These are phyloP conservation scores for Bombyx mori DNA, from an alignment of 1,140 invertebrate species.

Conservation along the genomic window ASM3026992v2 NC_085112.1:13198001-13198500, in stretches of 20 bases:
- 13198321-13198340: too few species aligned
- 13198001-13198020: conserved; percentile 19
- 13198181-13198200: conserved; percentile 44
- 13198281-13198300: too few species aligned
- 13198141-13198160: conserved; percentile 55
- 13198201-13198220: conserved; percentile 14
- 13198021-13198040: conserved; percentile 30
- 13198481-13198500: conserved; percentile 48
- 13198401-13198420: conserved; percentile 11
- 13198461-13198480: conserved; percentile 34
- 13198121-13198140: conserved; percentile 51
- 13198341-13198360: too few species aligned
- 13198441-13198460: conserved; percentile 37
- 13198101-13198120: conserved; percentile 38
- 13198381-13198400: not conserved
- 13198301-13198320: too few species aligned
- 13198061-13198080: conserved; percentile 41
- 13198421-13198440: conserved; percentile 44
- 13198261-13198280: too few species aligned
- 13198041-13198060: conserved; percentile 27
- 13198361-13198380: too few species aligned
- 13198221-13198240: conserved; percentile 4
- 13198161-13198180: conserved; percentile 66
- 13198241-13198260: conserved; percentile 4
- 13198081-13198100: conserved; percentile 60